Percentiles rank a stretch among this genome's conserved stretches.
These are phyloP conservation scores for Stenichneumon culpator DNA, from an alignment of 2,888 invertebrate species.

Conservation along the genomic window DNA sequence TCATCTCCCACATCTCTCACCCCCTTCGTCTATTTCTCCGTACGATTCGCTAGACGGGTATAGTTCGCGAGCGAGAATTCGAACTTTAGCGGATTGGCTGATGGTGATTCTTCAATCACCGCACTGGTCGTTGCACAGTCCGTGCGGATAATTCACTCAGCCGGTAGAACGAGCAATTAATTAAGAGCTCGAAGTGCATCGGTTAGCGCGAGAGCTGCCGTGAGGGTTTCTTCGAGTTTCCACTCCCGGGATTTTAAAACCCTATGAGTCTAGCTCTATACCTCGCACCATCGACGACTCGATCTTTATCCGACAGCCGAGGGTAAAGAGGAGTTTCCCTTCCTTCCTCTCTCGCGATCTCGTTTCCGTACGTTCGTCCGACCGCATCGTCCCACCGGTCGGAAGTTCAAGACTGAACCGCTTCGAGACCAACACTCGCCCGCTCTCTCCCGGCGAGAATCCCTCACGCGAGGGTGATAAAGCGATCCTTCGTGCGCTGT, in stretches of 20 bases:
- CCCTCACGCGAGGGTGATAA: constrained; percentile 39
- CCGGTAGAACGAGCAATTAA: constrained; percentile 69
- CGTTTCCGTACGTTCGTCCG: constrained; percentile 45
- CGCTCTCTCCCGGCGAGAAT: constrained; percentile 3
- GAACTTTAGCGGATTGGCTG: constrained; percentile 39
- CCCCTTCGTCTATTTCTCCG: neutral
- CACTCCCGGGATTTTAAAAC: neutral
- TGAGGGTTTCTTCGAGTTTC: constrained; percentile 47
- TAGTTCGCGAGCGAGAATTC: constrained; percentile 4
- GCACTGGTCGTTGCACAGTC: constrained; percentile 29
- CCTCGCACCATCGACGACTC: constrained; percentile 1
- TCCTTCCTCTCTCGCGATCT: constrained; percentile 20
- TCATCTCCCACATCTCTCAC: neutral
- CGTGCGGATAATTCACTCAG: constrained; percentile 68
- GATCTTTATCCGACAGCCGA: constrained; percentile 25
- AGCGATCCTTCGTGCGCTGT: constrained; percentile 43
- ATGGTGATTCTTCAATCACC: constrained; percentile 46
- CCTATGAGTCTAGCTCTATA: neutral
- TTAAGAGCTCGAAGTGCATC: constrained; percentile 69
- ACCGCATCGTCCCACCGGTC: constrained; percentile 28
- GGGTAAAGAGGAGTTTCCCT: constrained; percentile 19
- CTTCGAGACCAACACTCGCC: neutral
- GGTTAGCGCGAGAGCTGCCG: constrained; percentile 57
- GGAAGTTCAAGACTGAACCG: constrained; percentile 36
- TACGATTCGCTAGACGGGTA: neutral